Percentiles rank a stretch among this genome's conserved stretches.
Conservation (phyloP, 2,113 vertebrate genomes). For the Bungarus multicinctus region DNA sequence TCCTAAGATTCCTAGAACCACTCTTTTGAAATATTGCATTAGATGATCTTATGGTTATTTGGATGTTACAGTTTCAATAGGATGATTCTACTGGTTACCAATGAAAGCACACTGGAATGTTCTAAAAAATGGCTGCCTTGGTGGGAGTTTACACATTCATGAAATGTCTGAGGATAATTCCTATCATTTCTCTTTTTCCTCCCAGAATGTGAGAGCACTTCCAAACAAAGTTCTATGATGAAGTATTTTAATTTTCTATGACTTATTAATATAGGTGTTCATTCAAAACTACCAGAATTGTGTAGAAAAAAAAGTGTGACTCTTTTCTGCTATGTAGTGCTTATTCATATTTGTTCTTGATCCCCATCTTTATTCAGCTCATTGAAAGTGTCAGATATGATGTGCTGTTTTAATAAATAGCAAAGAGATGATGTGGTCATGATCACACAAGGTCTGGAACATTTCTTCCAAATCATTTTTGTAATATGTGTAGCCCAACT, state of each 20-base stretch:
- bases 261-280: background rate
- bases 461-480: background rate
- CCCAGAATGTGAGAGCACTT: background rate
- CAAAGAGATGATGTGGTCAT: background rate
- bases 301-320: background rate
- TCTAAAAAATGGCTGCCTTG: background rate
- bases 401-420: background rate
- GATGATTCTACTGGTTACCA: background rate
- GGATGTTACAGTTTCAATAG: background rate
- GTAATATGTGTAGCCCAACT: background rate
- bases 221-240: background rate
- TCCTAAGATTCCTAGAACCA: background rate
- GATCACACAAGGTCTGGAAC: background rate
- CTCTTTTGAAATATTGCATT: background rate
- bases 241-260: background rate
- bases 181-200: background rate
- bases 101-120: background rate
- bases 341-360: background rate
- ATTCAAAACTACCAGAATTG: background rate
- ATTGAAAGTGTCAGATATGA: background rate
- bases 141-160: background rate
- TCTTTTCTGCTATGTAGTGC: background rate
- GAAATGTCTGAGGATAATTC: background rate
- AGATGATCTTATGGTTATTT: background rate
- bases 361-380: background rate